Conservation (phyloP, 2,113 vertebrate species). For the Microtus richardsoni region DNA sequence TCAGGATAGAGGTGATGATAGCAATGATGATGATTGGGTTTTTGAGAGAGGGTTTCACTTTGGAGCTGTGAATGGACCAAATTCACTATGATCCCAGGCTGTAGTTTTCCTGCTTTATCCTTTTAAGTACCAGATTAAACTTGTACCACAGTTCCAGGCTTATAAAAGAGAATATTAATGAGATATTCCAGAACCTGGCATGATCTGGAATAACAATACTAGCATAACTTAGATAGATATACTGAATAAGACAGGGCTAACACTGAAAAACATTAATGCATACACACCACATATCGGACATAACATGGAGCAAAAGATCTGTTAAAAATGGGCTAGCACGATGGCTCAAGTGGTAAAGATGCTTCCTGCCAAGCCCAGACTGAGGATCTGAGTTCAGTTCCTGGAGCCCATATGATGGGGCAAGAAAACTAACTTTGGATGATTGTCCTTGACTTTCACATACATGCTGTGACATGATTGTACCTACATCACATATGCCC, state of each 20-base stretch:
- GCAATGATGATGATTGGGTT: background rate
- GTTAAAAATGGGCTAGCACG: background rate
- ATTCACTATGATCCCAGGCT: background rate
- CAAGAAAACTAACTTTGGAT: background rate
- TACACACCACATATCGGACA: background rate
- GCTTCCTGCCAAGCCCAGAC: too few relatives aligned
- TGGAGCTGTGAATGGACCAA: background rate
- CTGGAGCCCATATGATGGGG: background rate
- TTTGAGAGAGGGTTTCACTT: background rate
- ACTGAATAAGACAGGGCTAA: background rate
- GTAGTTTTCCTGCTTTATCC: background rate
- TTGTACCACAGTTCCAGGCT: background rate
- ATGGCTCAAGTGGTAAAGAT: background rate
- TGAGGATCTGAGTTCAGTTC: background rate
- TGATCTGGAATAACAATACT: background rate
- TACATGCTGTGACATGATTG: background rate
- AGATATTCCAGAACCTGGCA: background rate
- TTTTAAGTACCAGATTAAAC: background rate
- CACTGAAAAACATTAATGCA: conserved; percentile 23
- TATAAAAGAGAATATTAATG: background rate
- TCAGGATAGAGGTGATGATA: background rate
- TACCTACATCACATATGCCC: background rate
- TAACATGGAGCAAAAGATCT: background rate
- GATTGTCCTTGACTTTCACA: background rate
- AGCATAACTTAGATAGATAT: background rate